Conservation (phyloP, 2,113 vertebrate genomes). For the Apus apus region DNA sequence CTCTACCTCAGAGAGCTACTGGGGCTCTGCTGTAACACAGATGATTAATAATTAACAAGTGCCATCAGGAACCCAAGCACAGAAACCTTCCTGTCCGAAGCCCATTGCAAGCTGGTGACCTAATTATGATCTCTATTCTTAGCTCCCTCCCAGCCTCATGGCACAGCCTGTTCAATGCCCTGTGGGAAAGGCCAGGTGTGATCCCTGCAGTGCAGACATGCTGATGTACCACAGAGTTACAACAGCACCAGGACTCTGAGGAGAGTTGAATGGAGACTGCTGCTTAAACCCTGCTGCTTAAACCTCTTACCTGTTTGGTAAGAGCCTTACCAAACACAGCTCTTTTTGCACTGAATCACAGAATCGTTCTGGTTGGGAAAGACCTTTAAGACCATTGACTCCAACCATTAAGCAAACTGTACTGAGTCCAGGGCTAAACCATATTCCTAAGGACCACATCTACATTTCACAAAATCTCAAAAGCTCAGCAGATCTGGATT, state of each 20-base stretch:
- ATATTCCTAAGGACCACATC: too few relatives aligned
- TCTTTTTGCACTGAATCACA: not conserved
- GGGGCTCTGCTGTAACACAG: not conserved
- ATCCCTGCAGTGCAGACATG: not conserved
- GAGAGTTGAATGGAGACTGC: not conserved
- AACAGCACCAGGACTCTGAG: not conserved
- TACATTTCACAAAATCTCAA: not conserved
- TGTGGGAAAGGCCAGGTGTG: not conserved
- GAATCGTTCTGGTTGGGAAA: too few relatives aligned
- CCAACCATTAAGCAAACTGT: too few relatives aligned
- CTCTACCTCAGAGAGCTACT: not conserved
- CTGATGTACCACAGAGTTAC: not conserved
- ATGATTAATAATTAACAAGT: slow-evolving; percentile 47
- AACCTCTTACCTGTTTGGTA: not conserved
- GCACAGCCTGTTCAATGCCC: not conserved
- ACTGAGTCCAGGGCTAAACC: too few relatives aligned
- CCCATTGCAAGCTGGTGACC: not conserved
- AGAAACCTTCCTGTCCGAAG: not conserved
- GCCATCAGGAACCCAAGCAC: slow-evolving; percentile 9
- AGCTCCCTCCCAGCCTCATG: not conserved
- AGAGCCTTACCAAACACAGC: not conserved
- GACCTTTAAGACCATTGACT: too few relatives aligned
- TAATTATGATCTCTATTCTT: not conserved
- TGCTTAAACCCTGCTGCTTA: not conserved
- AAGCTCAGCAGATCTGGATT: not conserved